These are phyloP conservation scores for Caenorhabditis doughertyi DNA, from an alignment of 2,888 invertebrate species.

Conservation along the genomic window DNA sequence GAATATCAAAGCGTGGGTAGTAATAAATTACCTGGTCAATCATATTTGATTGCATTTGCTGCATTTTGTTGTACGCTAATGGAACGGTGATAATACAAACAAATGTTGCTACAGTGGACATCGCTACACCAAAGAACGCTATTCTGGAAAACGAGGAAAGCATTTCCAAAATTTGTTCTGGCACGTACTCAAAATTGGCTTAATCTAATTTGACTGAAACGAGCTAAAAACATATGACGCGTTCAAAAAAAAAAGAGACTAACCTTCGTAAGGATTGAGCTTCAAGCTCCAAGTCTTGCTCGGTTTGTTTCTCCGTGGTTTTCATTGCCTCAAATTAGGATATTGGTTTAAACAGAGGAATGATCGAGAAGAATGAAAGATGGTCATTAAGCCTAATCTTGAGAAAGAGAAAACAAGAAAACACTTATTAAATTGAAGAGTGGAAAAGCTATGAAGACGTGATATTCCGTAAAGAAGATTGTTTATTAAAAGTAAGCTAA, in stretches of 20 bases:
- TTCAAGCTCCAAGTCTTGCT: constrained; percentile 57
- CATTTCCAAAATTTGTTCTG: neutral
- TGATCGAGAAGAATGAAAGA: neutral
- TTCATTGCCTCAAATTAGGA: constrained; percentile 32
- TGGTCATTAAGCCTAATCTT: neutral
- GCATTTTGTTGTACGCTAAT: constrained; percentile 81
- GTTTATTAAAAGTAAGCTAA: constrained; percentile 29
- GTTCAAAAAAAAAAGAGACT: neutral
- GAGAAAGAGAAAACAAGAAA: constrained; percentile 13
- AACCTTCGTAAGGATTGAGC: constrained; percentile 55
- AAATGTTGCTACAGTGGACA: constrained; percentile 79
- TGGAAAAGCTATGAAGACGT: neutral
- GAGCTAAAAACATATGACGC: too few relatives aligned
- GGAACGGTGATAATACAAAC: constrained; percentile 80
- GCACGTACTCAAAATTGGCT: neutral
- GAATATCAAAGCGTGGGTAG: neutral
- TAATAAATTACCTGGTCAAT: constrained; percentile 72
- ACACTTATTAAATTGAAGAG: constrained; percentile 27
- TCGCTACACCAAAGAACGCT: constrained; percentile 80
- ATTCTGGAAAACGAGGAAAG: constrained; percentile 59
- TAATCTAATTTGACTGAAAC: neutral
- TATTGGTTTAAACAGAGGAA: neutral
- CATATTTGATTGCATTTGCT: constrained; percentile 78
- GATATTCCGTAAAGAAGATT: neutral
- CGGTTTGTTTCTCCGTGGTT: constrained; percentile 48